Evolutionary conservation across 37 sponge, comb jelly and placozoan species (phyloP).

Genomic region (Spongilla lacustris): DNA sequence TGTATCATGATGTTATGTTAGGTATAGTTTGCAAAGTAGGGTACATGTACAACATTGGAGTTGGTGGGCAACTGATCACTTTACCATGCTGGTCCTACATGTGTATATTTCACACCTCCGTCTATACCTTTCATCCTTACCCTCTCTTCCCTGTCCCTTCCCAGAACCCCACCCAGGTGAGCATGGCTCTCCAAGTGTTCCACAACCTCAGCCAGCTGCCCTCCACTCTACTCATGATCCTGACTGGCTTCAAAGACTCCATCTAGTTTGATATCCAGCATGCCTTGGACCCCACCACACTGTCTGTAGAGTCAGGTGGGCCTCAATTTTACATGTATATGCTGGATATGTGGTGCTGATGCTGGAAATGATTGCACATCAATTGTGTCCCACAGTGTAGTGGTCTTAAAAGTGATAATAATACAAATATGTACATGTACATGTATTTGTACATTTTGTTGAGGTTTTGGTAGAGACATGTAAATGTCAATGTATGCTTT

Average conservation of each 20-base stretch:
- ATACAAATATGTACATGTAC: too few species aligned
- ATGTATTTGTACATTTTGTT: too few species aligned
- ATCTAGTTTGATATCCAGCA: constrained; percentile 77
- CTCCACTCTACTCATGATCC: constrained; percentile 47
- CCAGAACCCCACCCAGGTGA: constrained; percentile 87
- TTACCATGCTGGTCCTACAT: neutral
- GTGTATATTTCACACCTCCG: neutral
- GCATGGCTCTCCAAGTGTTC: constrained; percentile 94
- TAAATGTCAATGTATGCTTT: too few species aligned
- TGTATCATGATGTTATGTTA: too few species aligned
- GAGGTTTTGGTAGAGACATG: too few species aligned
- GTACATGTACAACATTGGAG: neutral
- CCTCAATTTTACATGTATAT: too few species aligned
- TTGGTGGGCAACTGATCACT: neutral
- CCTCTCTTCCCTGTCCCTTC: neutral
- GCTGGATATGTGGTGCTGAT: neutral
- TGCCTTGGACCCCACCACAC: constrained; percentile 81
- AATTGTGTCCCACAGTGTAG: too few species aligned
- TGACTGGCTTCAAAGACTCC: constrained; percentile 44
- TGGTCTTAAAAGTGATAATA: too few species aligned
- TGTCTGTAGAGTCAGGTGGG: constrained; percentile 9
- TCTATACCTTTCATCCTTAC: neutral
- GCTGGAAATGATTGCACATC: too few species aligned
- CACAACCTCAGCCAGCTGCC: constrained; percentile 85
- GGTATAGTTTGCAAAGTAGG: too few species aligned